Conservation (phyloP, 2,113 vertebrate species). For the Cyphomyrus discorhynchus region DNA sequence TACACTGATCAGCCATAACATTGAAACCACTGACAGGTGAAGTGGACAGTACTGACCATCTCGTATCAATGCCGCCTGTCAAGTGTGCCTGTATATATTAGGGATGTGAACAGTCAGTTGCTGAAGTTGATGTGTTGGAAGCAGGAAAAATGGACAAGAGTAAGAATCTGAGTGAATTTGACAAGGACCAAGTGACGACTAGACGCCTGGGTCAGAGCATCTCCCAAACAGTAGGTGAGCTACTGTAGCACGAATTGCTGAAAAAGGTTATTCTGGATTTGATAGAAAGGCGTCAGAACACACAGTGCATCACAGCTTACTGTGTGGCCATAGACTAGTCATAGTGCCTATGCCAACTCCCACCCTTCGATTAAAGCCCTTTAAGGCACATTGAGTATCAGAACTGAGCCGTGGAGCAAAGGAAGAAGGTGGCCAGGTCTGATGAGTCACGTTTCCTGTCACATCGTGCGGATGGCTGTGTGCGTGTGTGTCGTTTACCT, state of each 20-base stretch:
- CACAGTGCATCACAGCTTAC: neutral
- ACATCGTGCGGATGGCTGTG: neutral
- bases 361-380: neutral
- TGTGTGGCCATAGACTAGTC: no score
- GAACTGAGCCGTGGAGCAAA: neutral
- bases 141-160: neutral
- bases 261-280: neutral
- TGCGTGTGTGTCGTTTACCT: neutral
- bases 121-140: neutral
- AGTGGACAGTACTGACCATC: neutral
- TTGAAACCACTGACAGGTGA: neutral
- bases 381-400: neutral
- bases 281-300: neutral
- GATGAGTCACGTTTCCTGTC: neutral
- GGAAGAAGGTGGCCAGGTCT: neutral
- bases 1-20: neutral
- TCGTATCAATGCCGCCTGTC: neutral
- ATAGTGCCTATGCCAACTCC: neutral
- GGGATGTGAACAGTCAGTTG: neutral
- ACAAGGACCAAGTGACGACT: neutral
- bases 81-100: neutral
- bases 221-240: neutral
- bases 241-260: neutral
- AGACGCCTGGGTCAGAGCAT: neutral
- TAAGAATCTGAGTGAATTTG: neutral